Evolutionary conservation across 2,888 invertebrate species (phyloP).

Genomic region (Eledone cirrhosa): DNA sequence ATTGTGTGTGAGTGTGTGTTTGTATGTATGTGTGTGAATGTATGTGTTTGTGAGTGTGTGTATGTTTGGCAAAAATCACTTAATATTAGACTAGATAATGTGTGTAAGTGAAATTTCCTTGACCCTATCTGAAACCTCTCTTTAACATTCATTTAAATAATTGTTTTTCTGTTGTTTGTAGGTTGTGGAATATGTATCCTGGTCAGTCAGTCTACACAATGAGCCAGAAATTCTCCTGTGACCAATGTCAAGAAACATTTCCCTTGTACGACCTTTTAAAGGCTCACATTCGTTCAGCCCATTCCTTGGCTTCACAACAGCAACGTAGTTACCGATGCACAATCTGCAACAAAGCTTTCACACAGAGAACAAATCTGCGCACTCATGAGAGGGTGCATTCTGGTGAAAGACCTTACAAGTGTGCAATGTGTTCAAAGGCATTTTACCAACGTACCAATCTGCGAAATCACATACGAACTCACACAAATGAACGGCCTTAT

Average conservation of each 20-base stretch:
- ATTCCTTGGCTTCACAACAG: slow-evolving; percentile 10
- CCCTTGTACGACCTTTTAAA: background rate
- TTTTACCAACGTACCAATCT: slow-evolving; percentile 25
- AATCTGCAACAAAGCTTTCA: slow-evolving; percentile 12
- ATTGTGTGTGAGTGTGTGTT: too few species aligned
- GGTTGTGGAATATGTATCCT: background rate
- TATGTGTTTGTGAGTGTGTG: too few species aligned
- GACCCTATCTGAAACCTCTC: too few species aligned
- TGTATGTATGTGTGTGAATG: too few species aligned
- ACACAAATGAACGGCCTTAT: slow-evolving; percentile 24
- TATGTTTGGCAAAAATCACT: too few species aligned
- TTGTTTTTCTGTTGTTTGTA: too few species aligned
- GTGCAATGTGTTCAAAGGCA: slow-evolving; percentile 18
- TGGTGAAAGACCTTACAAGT: slow-evolving; percentile 17
- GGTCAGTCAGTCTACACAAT: slow-evolving; percentile 1
- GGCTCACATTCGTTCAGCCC: slow-evolving; percentile 6
- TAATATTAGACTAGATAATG: too few species aligned
- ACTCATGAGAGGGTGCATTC: slow-evolving; percentile 24
- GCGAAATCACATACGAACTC: slow-evolving; percentile 21
- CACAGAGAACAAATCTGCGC: slow-evolving; percentile 22
- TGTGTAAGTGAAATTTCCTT: too few species aligned
- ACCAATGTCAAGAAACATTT: background rate
- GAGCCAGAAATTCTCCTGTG: slow-evolving; percentile 18
- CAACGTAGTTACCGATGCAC: background rate
- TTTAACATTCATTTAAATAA: too few species aligned